Base-by-base conservation (phyloP, 1,140 invertebrate genomes). In the Sesamia nonagrioides region DNA sequence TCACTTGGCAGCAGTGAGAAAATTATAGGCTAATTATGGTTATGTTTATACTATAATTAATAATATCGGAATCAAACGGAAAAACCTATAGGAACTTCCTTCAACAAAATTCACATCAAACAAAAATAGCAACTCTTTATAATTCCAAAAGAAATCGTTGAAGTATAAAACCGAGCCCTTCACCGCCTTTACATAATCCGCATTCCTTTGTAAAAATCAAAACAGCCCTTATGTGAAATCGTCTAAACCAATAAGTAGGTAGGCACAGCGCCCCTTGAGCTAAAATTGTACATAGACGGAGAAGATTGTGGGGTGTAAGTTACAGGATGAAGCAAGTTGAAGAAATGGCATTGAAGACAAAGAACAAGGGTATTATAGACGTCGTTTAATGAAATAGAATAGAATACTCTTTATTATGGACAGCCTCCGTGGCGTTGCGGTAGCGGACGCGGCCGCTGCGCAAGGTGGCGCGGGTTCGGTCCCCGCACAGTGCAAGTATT, bases 181-280 rank as follows among this genome's bases (percentile, higher is more conserved):
- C 50, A 18, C 35, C 61, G 21, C 61, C 61, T 37, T 1, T 48
- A 61, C 27, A 33, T 75, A 73, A 74, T 42, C 17, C 13, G 35
- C 79, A 84, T 83, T 80, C 78, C 80, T 77, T 78, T 45, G 52
- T 76, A 78, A 81, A 80, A 82, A 80, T 79, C 78, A 78, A 48
- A 54, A 72, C 54, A 60, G 71, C 45, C 84, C 82, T 82, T 85
- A 88, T 84, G 83, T 87, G 82, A 85, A 87, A 86, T 88, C 79
- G 68, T 37, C 61, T 88, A 84, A 86, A 88, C 84, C 80, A 81
- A 85, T 89, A 86, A 89, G 84, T 86, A 85, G 68, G 82, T 88
- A 84, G 82, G 81, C 73, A 52, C 63, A 21, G 71, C 76, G 84
- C 83, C 84, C 85, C 86, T 85, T 60, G 60, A 81, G 82, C 78